Conservation (phyloP, 2,797 vertebrate genomes). For the Avahi laniger region DNA sequence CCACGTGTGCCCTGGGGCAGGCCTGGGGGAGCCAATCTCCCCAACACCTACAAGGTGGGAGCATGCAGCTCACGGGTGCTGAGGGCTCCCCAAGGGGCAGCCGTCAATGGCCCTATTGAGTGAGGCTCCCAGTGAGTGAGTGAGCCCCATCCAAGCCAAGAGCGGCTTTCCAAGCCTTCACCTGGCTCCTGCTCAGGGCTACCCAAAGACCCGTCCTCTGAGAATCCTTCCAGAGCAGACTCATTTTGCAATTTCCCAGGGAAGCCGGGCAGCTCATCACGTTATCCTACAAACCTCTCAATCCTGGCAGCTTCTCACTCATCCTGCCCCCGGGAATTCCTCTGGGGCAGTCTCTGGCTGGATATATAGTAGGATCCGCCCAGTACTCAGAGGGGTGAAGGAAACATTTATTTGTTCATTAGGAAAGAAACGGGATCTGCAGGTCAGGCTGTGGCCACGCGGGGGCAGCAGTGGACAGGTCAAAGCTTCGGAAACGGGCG, state of each 20-base stretch:
- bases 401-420: not conserved
- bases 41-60: conserved; percentile 81
- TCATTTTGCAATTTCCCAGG: not conserved
- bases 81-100: conserved; percentile 89
- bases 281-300: not conserved
- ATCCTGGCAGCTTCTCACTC: not conserved
- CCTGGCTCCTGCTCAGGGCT: not conserved
- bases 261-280: not conserved
- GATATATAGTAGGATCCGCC: not conserved
- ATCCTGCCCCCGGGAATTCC: not conserved
- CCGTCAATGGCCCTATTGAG: conserved; percentile 88
- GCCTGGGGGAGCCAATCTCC: not conserved
- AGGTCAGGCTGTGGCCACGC: not conserved
- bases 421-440: rapidly evolving
- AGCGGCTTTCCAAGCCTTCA: not conserved
- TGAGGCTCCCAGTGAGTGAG: conserved; percentile 90
- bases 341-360: not conserved
- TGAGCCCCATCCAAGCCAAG: not conserved
- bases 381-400: not conserved
- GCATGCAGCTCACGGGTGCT: conserved; percentile 89
- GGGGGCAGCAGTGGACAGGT: not conserved
- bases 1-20: not conserved
- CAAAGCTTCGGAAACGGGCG: not conserved
- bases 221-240: not conserved
- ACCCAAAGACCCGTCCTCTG: not conserved